Evolutionary conservation across 1,140 invertebrate species (phyloP).

Genomic region (Halesus radiatus): DNA sequence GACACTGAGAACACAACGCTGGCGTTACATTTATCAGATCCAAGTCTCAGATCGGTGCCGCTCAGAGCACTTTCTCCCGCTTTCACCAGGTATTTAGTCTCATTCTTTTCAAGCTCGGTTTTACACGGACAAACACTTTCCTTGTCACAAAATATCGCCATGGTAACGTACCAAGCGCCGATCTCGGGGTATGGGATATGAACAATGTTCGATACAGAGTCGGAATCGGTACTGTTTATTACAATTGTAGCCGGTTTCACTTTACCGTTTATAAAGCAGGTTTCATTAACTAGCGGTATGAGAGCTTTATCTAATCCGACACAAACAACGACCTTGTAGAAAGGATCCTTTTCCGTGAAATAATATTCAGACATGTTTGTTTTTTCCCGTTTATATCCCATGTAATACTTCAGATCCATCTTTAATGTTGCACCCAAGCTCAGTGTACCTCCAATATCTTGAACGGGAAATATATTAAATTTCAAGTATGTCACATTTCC

Average conservation of each 20-base stretch:
- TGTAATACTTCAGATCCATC: conserved; percentile 70
- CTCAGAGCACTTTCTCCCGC: conserved; percentile 50
- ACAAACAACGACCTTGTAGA: conserved; percentile 72
- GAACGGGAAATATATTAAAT: conserved; percentile 76
- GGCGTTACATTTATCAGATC: conserved; percentile 63
- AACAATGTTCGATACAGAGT: conserved; percentile 60
- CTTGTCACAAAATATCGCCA: conserved; percentile 74
- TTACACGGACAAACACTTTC: conserved; percentile 65
- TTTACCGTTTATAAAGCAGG: conserved; percentile 70
- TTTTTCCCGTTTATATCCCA: conserved; percentile 65
- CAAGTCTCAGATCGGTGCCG: conserved; percentile 54
- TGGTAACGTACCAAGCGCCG: conserved; percentile 81
- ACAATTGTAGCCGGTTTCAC: conserved; percentile 69
- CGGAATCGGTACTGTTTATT: conserved; percentile 71
- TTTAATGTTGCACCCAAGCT: conserved; percentile 76
- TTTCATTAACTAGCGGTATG: conserved; percentile 70
- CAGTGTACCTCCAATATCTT: conserved; percentile 80
- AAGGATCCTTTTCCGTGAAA: conserved; percentile 65
- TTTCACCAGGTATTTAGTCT: conserved; percentile 64
- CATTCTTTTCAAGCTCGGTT: conserved; percentile 60
- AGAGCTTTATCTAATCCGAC: conserved; percentile 70
- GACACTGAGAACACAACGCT: conserved; percentile 74
- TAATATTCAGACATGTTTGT: conserved; percentile 61
- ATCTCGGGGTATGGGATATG: conserved; percentile 85
- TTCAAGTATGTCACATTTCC: conserved; percentile 73